These are phyloP conservation scores for Melanotaenia nigrans DNA, from an alignment of 2,797 vertebrate genomes.

Conservation along the genomic window DNA sequence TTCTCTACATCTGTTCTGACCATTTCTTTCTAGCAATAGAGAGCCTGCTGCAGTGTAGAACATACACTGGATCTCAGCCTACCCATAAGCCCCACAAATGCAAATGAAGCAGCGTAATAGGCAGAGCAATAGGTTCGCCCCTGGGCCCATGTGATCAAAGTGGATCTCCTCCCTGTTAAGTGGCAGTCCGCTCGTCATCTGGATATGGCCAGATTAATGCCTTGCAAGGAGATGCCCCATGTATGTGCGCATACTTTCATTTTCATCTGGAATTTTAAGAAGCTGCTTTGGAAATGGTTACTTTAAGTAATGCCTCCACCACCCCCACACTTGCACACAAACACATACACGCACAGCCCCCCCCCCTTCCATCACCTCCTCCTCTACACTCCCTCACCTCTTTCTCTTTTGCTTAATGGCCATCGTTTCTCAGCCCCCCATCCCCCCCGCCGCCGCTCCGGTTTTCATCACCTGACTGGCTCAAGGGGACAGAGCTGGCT, in stretches of 20 bases:
- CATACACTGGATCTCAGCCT: constrained; percentile 76
- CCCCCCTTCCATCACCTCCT: neutral
- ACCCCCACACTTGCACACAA: constrained; percentile 14
- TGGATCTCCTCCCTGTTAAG: constrained; percentile 84
- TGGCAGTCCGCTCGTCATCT: constrained; percentile 81
- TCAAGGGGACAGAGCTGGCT: constrained; percentile 80
- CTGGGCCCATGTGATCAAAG: constrained; percentile 82
- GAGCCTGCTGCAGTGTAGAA: constrained; percentile 70
- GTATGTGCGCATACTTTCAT: constrained; percentile 63
- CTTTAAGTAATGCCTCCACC: constrained; percentile 72
- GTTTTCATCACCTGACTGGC: constrained; percentile 85
- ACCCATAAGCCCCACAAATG: constrained; percentile 80
- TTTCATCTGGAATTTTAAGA: constrained; percentile 78
- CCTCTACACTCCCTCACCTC: constrained; percentile 58
- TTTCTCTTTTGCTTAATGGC: constrained; percentile 76
- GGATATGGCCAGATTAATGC: constrained; percentile 79
- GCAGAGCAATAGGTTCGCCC: constrained; percentile 78
- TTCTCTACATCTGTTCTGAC: constrained; percentile 50
- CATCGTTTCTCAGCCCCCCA: constrained; percentile 73
- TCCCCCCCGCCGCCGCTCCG: constrained; percentile 67
- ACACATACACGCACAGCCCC: constrained; percentile 11
- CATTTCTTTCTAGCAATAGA: constrained; percentile 62
- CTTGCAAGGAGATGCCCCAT: constrained; percentile 50
- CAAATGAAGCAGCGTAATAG: constrained; percentile 84
- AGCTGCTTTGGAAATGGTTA: constrained; percentile 75